These are phyloP conservation scores for Equus quagga DNA, from an alignment of 2,113 vertebrate genomes.

Conservation along the genomic window DNA sequence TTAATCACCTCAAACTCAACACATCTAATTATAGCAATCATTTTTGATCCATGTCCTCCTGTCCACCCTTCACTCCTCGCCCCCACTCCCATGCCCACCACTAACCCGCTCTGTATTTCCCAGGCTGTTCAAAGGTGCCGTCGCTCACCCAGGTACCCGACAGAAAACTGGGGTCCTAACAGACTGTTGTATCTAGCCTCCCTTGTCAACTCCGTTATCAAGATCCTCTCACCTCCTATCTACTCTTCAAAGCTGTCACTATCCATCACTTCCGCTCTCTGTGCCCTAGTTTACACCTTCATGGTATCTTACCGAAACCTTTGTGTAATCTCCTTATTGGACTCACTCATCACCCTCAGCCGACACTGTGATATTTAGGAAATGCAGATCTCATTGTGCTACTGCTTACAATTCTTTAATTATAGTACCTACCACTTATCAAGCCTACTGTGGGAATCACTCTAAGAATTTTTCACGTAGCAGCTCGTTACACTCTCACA, in stretches of 20 bases:
- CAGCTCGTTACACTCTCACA: background rate
- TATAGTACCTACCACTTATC: background rate
- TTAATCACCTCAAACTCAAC: background rate
- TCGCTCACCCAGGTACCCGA: background rate
- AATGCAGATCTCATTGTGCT: background rate
- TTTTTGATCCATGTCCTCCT: background rate
- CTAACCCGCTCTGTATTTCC: background rate
- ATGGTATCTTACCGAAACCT: background rate
- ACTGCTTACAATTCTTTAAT: background rate
- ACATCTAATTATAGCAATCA: background rate
- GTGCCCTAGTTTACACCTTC: background rate
- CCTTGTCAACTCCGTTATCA: background rate
- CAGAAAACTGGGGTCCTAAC: background rate
- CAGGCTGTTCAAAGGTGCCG: background rate
- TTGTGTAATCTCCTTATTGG: background rate
- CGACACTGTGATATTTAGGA: background rate
- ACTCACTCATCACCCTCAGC: background rate
- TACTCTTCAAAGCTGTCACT: background rate
- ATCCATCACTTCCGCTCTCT: background rate
- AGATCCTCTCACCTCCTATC: background rate
- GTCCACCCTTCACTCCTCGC: background rate
- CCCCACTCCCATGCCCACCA: background rate
- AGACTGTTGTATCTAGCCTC: background rate
- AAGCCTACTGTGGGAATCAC: background rate
- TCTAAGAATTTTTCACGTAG: background rate